Percentiles rank a stretch among this genome's conserved stretches.
These are phyloP conservation scores for Chrysaora quinquecirrha DNA, from an alignment of 30 jellyfish, hydroid and myxozoan genomes.

Conservation along the genomic window DNA sequence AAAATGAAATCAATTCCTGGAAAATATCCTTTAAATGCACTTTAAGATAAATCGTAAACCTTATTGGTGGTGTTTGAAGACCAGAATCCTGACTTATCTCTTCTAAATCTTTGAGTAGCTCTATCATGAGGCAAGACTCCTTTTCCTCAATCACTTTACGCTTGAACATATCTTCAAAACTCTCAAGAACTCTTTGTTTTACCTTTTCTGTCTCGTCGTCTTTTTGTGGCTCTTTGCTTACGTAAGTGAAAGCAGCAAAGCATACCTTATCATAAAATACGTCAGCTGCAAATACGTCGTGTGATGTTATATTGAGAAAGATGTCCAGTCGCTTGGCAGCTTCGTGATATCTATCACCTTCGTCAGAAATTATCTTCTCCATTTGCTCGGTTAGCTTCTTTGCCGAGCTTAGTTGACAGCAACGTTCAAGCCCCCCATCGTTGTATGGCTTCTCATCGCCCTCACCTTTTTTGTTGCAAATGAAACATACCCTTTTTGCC, in stretches of 20 bases:
- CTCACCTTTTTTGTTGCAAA: conserved; percentile 37
- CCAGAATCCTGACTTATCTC: conserved; percentile 38
- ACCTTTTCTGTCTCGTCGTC: conserved; percentile 24
- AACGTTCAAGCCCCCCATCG: conserved; percentile 51
- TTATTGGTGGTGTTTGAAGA: conserved; percentile 42
- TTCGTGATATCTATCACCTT: conserved; percentile 24
- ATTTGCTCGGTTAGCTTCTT: conserved; percentile 34
- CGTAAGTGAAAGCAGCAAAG: conserved; percentile 29
- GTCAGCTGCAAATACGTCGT: conserved; percentile 51
- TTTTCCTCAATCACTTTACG: conserved; percentile 34
- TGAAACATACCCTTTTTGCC: conserved; percentile 43
- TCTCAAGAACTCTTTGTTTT: conserved; percentile 39
- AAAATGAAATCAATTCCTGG: conserved; percentile 14
- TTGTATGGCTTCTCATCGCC: conserved; percentile 46
- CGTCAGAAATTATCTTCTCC: conserved; percentile 30
- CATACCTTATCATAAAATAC: conserved; percentile 43
- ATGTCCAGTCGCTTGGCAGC: conserved; percentile 62
- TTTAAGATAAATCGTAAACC: conserved; percentile 24
- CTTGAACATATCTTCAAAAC: conserved; percentile 27
- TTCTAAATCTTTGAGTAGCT: conserved; percentile 53
- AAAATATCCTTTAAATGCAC: conserved; percentile 13
- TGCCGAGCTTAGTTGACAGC: conserved; percentile 47
- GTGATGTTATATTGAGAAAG: conserved; percentile 43
- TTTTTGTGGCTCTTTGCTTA: conserved; percentile 36
- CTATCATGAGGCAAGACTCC: conserved; percentile 44